Evolutionary conservation across 2,888 invertebrate genomes (phyloP), one percentile per base, ranked within the genome.

Genomic region (Leucoptera coffeella): DNA sequence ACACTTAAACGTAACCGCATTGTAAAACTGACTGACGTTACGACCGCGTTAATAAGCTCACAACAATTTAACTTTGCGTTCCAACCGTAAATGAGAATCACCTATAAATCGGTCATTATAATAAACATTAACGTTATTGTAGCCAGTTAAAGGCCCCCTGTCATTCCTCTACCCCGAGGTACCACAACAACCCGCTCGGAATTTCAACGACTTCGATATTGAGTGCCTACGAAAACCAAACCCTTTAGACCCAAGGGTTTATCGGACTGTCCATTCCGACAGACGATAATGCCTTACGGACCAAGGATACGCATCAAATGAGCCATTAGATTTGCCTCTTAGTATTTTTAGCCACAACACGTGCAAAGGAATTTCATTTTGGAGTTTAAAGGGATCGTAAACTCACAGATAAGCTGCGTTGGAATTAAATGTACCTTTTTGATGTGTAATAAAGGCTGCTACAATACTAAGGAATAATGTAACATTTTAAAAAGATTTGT

Each of bases 191-290:
- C 62, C 54, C 56, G 50, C 45, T 46, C 43, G 60, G 61, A 64
- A 65, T 65, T 64, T 61, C 60, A 60, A 61, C 61, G 60, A 65
- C 61, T 65, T 62, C 60, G 59, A 65, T 64, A 67, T 67, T 64
- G 58, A 65, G 65, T 62, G 57, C 54, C 56, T 59, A 42, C 53
- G 53, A 47, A 52, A 59, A 54, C 56, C 56, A 48, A 56, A 55
- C 58, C 64, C 60, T 62, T 55, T 56, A 45, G 50, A 50, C 46
- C 57, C 60, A 54, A 61, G 64, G 56, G 64, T 53, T 23, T 20
- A 22, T 54, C 46, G 47, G 51, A 56, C 57, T 61, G 64, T 55
- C 64, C 60, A 57, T 64, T 65, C 57, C 39, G 41, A 42, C 41
- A 48, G 44, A 50, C 52, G 50, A 59, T 62, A 60, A 59, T 57